Conservation (phyloP, 2,888 invertebrate species). For the Dioctria rufipes region DNA sequence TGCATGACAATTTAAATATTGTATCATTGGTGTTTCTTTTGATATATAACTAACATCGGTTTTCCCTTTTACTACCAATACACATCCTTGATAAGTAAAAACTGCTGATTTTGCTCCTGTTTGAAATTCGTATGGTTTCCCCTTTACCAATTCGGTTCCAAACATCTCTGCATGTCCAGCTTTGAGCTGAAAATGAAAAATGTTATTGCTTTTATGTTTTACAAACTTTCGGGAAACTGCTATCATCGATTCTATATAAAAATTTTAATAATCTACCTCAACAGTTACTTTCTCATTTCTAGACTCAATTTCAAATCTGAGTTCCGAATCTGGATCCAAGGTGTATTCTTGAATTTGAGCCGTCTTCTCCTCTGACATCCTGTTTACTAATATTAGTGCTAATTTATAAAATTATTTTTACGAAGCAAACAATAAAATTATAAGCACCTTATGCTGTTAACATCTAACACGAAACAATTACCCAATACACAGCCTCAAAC, state of each 20-base stretch:
- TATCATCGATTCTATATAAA: neutral
- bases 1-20: slow-evolving; percentile 96
- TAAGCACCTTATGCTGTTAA: neutral
- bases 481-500: neutral
- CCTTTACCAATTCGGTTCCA: slow-evolving; percentile 95
- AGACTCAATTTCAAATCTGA: slow-evolving; percentile 95
- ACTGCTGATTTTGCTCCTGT: slow-evolving; percentile 95
- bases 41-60: slow-evolving; percentile 96
- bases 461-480: neutral
- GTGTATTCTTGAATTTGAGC: slow-evolving; percentile 77
- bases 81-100: slow-evolving; percentile 96
- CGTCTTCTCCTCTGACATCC: slow-evolving; percentile 53
- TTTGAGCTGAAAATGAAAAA: slow-evolving; percentile 77
- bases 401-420: too few relatives aligned
- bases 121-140: slow-evolving; percentile 90
- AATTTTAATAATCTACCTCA: slow-evolving; percentile 74
- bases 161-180: slow-evolving; percentile 96
- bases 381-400: too few relatives aligned
- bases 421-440: too few relatives aligned
- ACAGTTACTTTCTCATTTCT: slow-evolving; percentile 87
- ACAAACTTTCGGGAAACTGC: too few relatives aligned
- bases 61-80: slow-evolving; percentile 86
- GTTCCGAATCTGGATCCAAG: slow-evolving; percentile 88
- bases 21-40: slow-evolving; percentile 96
- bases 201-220: neutral